These are phyloP conservation scores for Dipodomys ordii DNA, from an alignment of 2,113 vertebrate species.

Conservation along the genomic window DNA sequence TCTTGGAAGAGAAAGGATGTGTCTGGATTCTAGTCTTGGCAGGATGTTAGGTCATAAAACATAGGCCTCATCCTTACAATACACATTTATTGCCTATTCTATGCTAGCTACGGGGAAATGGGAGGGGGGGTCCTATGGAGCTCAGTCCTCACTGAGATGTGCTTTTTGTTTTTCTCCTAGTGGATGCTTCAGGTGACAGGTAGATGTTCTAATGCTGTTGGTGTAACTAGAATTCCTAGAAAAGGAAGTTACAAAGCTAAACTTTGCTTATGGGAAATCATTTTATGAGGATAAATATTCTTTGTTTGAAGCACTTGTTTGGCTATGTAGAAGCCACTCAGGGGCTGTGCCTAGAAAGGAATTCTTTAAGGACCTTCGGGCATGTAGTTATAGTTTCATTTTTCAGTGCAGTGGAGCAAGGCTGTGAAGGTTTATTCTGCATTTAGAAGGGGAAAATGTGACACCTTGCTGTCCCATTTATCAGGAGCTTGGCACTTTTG, in stretches of 20 bases:
- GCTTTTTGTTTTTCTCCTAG: background rate
- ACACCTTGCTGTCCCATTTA: conserved; percentile 70
- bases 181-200: background rate
- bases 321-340: conserved; percentile 7
- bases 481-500: conserved; percentile 77
- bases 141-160: background rate
- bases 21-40: background rate
- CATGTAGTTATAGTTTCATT: conserved; percentile 67
- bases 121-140: background rate
- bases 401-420: conserved; percentile 62
- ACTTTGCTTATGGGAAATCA: conserved; percentile 53
- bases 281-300: conserved; percentile 48
- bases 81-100: background rate
- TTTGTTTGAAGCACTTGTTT: conserved; percentile 24
- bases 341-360: conserved; percentile 37
- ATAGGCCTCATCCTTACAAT: background rate
- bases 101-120: background rate
- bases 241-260: background rate
- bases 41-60: background rate
- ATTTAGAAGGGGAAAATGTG: conserved; percentile 74
- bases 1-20: conserved; percentile 49
- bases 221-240: background rate
- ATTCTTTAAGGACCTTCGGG: conserved; percentile 55
- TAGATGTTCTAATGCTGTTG: background rate
- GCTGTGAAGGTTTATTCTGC: conserved; percentile 69